Conservation (phyloP, 2,888 invertebrate genomes). For the Drosophila recens region DNA sequence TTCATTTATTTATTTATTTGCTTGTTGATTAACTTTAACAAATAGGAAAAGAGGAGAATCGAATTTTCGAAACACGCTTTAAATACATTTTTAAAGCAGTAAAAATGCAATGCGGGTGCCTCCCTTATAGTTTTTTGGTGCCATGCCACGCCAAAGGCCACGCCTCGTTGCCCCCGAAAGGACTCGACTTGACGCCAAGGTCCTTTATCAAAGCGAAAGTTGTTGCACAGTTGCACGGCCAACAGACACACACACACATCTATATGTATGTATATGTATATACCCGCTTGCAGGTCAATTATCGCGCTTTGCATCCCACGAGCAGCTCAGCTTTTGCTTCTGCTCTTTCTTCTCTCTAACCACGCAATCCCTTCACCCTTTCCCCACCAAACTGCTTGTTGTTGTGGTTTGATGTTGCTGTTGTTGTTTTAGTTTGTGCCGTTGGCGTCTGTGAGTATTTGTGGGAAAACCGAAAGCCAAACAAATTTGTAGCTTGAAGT, state of each 20-base stretch:
- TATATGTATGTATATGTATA: conserved; percentile 13
- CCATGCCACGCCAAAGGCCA: conserved; percentile 41
- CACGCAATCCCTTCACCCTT: background rate
- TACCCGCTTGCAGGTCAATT: conserved; percentile 71
- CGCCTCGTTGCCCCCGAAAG: conserved; percentile 72
- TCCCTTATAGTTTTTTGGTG: conserved; percentile 42
- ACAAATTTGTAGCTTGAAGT: conserved; percentile 73
- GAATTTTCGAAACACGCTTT: conserved; percentile 1
- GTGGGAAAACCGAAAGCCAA: conserved; percentile 63
- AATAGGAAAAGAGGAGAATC: background rate
- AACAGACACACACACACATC: conserved; percentile 39
- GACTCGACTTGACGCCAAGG: conserved; percentile 74
- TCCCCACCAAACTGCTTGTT: background rate
- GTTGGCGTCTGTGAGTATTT: conserved; percentile 48
- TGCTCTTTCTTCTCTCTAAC: conserved; percentile 10
- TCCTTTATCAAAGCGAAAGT: conserved; percentile 81
- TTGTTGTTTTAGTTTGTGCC: conserved; percentile 39
- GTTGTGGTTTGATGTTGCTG: conserved; percentile 13
- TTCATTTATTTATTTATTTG: too few relatives aligned
- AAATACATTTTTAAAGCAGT: conserved; percentile 39
- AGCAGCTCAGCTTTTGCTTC: conserved; percentile 50
- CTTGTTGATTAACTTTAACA: background rate
- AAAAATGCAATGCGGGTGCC: conserved; percentile 46
- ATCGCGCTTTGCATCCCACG: conserved; percentile 75
- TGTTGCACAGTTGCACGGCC: conserved; percentile 77